These are phyloP conservation scores for Grammomys dolichurus DNA, from an alignment of 2,113 vertebrate genomes.

Conservation along the genomic window DNA sequence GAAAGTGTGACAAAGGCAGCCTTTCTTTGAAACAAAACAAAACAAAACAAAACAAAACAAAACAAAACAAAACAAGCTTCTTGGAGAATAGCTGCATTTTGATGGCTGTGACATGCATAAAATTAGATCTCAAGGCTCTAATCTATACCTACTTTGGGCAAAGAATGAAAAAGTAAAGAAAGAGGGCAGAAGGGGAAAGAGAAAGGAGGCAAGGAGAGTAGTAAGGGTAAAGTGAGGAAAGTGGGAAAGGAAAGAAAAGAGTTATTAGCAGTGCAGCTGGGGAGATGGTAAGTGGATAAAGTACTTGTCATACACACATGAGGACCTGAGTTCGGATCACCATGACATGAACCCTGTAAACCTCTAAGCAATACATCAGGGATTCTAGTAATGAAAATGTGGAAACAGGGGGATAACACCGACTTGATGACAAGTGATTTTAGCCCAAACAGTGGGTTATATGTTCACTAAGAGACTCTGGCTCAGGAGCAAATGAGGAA, in stretches of 20 bases:
- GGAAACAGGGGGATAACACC: too few relatives aligned
- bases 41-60: background rate
- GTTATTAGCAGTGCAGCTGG: background rate
- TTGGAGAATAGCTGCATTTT: slow-evolving; percentile 53
- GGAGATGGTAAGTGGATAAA: background rate
- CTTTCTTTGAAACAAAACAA: too few relatives aligned
- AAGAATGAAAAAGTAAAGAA: background rate
- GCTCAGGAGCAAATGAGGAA: background rate
- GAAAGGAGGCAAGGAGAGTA: background rate
- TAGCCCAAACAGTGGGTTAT: background rate
- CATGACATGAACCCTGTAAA: too few relatives aligned
- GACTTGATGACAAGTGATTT: background rate
- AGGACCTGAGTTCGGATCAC: background rate
- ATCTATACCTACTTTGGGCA: slow-evolving; percentile 26
- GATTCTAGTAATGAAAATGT: background rate
- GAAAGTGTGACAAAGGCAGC: background rate
- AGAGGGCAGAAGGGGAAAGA: too few relatives aligned
- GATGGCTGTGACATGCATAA: slow-evolving; percentile 33
- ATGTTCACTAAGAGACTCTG: background rate
- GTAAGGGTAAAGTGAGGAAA: background rate
- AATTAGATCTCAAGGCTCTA: background rate
- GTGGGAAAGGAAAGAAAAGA: background rate
- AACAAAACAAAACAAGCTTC: background rate
- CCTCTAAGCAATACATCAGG: background rate
- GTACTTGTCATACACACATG: too few relatives aligned